phyloP scores from a whole-genome alignment of 1,140 invertebrate genomes.

The Arctopsyche grandis region DNA sequence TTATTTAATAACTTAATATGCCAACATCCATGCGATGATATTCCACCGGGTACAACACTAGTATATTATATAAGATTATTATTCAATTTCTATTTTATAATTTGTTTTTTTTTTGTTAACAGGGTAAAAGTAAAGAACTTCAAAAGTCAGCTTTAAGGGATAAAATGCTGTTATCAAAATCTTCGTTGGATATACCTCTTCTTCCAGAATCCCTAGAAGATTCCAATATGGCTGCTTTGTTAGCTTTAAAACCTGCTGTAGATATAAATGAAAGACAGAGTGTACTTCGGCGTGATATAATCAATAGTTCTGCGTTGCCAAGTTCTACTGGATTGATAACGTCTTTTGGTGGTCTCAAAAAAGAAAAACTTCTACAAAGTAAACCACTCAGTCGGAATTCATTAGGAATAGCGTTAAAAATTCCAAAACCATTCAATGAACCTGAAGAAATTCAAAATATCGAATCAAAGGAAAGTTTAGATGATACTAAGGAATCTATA shows the following conservation, averaged over 20 bases:
- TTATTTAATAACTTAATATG: not conserved
- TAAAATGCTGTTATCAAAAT: conserved; percentile 78
- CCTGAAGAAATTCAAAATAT: not conserved
- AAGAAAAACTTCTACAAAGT: conserved; percentile 65
- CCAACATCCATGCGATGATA: too few species aligned
- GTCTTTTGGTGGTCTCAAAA: conserved; percentile 67
- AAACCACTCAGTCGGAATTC: conserved; percentile 58
- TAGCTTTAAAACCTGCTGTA: conserved; percentile 71
- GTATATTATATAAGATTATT: conserved; percentile 14
- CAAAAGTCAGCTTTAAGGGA: conserved; percentile 76
- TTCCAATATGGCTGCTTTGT: conserved; percentile 78
- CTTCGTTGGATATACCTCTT: conserved; percentile 80
- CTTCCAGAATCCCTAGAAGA: conserved; percentile 85
- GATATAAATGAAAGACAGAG: conserved; percentile 67
- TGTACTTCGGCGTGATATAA: conserved; percentile 65
- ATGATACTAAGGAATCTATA: not conserved
- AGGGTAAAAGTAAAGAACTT: conserved; percentile 81
- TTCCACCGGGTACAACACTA: too few species aligned
- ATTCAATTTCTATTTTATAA: conserved; percentile 36
- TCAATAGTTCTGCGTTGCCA: conserved; percentile 69
- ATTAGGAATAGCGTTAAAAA: conserved; percentile 60
- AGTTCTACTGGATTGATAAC: conserved; percentile 67
- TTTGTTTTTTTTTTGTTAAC: conserved; percentile 58
- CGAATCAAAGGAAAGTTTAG: not conserved
- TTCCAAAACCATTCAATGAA: conserved; percentile 4